phyloP scores from a whole-genome alignment of 2,888 invertebrate species.

The Diabrotica balteata region DNA sequence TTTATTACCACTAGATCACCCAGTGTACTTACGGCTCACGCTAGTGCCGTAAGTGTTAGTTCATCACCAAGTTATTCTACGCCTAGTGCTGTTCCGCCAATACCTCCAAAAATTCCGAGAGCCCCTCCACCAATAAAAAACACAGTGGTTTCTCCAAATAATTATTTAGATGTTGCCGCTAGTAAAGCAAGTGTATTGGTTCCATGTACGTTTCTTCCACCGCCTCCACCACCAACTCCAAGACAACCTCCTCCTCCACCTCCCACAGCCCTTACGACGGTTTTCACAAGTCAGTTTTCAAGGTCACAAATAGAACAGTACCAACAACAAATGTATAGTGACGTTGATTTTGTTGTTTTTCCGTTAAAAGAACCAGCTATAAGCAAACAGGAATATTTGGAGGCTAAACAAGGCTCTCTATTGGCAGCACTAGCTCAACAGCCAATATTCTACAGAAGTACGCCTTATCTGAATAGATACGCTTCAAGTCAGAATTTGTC shows the following conservation, averaged over 20 bases:
- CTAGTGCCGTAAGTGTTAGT: slow-evolving; percentile 71
- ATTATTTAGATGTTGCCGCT: slow-evolving; percentile 69
- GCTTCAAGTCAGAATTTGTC: slow-evolving; percentile 83
- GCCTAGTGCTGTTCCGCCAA: slow-evolving; percentile 59
- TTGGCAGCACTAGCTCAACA: slow-evolving; percentile 70
- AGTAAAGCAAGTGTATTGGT: slow-evolving; percentile 63
- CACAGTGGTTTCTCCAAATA: slow-evolving; percentile 67
- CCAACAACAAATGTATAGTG: slow-evolving; percentile 88
- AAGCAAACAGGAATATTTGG: slow-evolving; percentile 89
- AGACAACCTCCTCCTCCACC: slow-evolving; percentile 67
- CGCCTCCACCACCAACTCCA: slow-evolving; percentile 74
- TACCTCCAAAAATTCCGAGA: slow-evolving; percentile 61
- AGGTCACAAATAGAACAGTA: slow-evolving; percentile 84
- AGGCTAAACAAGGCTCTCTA: slow-evolving; percentile 83
- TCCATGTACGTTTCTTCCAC: slow-evolving; percentile 62
- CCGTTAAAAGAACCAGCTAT: slow-evolving; percentile 88
- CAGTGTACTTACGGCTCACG: slow-evolving; percentile 78
- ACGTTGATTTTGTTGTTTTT: slow-evolving; percentile 91
- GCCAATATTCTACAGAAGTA: slow-evolving; percentile 81
- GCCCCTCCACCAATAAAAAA: slow-evolving; percentile 59
- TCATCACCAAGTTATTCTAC: slow-evolving; percentile 68
- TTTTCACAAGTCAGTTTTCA: slow-evolving; percentile 73
- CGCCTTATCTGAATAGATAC: slow-evolving; percentile 81
- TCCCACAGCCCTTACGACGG: slow-evolving; percentile 74
- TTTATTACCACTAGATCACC: slow-evolving; percentile 80